Base-by-base conservation (phyloP, 2,797 vertebrate genomes). In the Microctenopoma steveboyesi region DNA sequence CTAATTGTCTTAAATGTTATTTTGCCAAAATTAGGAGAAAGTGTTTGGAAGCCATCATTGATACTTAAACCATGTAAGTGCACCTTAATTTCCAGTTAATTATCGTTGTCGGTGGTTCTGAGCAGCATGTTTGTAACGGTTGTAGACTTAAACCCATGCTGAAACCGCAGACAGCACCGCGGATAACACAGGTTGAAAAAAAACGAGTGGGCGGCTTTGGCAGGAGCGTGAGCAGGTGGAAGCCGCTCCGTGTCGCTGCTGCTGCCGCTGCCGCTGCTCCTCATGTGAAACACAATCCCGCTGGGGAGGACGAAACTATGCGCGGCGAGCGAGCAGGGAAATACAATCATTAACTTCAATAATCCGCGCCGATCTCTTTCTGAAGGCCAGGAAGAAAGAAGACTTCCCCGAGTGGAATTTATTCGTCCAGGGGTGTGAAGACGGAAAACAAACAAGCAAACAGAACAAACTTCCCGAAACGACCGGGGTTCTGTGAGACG, bases 241-340 rank as follows among this genome's bases (percentile, higher is more conserved):
- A 74, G 79, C 94, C 93, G 85, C 91, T 88, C 89, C 64, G 92
- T 91, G 92, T 93, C 92, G 91, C 92, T 92, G 90, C 90, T 90
- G 89, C 87, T 54, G 83, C 51, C 5, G 30, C 30, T 33, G 33
- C 33, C 8, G 33, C 33, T 35, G 33, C 33, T 35, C 7, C 42
- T 58, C 65, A 66, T 13, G 52, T 65, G 74, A 74, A 79, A 89
- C 79, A 51, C 82, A 73, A 86, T 64, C 82, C 87, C 79, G 46
- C 4, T 25, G 76, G 82, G 82, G 80, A 86, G 80, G 76, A 58
- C 73, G 66, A 77, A 87, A 88, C 84, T 90, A 81, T 42, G 73
- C 65, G 37, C 69, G 68, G 60, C 64, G 64, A 73, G 54, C 65
- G 7, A 64, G 68, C 74, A 61, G 66, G 15, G 55, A 68, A 69